Percentiles rank a stretch among this genome's conserved stretches.
Evolutionary conservation across 2,797 vertebrate species (phyloP).

Genomic region (Acipenser transmontanus): DNA sequence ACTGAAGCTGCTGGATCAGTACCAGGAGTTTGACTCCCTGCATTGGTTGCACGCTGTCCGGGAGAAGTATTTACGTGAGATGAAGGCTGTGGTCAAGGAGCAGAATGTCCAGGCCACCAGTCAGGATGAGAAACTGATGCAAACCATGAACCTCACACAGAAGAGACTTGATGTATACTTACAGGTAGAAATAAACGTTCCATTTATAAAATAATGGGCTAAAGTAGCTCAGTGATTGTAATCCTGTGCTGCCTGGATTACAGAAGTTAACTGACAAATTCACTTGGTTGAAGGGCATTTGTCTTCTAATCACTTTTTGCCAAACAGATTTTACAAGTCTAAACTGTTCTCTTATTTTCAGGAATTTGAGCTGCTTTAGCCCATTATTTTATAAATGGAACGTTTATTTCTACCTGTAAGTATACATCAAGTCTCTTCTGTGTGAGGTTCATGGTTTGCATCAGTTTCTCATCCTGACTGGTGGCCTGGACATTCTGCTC

Average conservation of each 20-base stretch:
- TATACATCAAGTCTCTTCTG: constrained; percentile 91
- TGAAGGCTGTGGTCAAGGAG: constrained; percentile 85
- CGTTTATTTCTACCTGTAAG: constrained; percentile 70
- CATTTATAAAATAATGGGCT: no score
- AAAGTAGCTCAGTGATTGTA: no score
- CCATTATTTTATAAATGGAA: no score
- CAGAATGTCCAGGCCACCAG: constrained; percentile 80
- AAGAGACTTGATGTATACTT: constrained; percentile 89
- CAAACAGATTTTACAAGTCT: no score
- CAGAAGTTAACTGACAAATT: no score
- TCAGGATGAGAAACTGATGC: constrained; percentile 91
- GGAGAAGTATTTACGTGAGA: constrained; percentile 91
- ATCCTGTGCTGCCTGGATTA: no score
- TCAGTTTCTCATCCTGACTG: constrained; percentile 88
- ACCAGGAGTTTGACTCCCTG: constrained; percentile 95
- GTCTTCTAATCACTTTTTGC: no score
- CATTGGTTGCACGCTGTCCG: constrained; percentile 98
- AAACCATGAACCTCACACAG: constrained; percentile 97
- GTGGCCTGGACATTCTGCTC: constrained; percentile 84
- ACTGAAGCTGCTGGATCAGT: constrained; percentile 94
- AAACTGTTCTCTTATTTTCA: constrained; percentile 35
- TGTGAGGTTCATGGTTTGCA: constrained; percentile 97
- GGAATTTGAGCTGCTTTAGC: constrained; percentile 94
- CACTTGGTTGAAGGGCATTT: no score
- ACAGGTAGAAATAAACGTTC: constrained; percentile 60